Percentiles rank a stretch among this genome's conserved stretches.
Evolutionary conservation across 2,797 vertebrate genomes (phyloP).

Genomic region (Geotria australis): DNA sequence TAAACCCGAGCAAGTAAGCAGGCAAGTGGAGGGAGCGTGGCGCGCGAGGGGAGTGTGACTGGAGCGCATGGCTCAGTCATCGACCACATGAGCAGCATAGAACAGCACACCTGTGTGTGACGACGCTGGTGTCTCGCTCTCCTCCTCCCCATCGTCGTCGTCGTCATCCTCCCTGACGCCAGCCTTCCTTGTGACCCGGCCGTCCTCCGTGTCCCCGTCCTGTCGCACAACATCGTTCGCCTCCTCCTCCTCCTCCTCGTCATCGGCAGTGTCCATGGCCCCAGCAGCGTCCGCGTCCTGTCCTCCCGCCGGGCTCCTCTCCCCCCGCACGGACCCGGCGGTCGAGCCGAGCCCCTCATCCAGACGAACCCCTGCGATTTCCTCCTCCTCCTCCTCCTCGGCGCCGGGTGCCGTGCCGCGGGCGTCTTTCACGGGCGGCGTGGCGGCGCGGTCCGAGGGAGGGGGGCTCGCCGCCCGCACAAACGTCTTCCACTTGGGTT

Average conservation of each 20-base stretch:
- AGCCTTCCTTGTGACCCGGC: constrained; percentile 19
- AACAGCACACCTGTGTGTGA: too few species aligned
- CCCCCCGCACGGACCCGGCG: background rate
- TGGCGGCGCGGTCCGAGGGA: background rate
- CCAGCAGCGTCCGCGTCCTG: too few species aligned
- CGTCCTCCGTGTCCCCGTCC: constrained; percentile 17
- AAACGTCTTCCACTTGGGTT: constrained; percentile 69
- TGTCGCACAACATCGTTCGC: constrained; percentile 17
- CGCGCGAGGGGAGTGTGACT: too few species aligned
- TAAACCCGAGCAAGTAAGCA: too few species aligned
- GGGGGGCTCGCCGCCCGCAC: constrained; percentile 34
- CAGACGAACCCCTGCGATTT: background rate
- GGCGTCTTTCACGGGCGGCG: background rate
- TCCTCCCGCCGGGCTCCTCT: background rate
- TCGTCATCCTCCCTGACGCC: constrained; percentile 21
- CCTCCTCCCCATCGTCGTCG: constrained; percentile 30
- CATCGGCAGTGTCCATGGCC: too few species aligned
- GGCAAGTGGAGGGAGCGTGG: too few species aligned
- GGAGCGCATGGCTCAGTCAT: too few species aligned
- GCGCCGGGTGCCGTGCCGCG: background rate
- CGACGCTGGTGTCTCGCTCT: constrained; percentile 5
- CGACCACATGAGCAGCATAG: too few species aligned
- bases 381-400: background rate
- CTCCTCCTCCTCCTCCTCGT: constrained; percentile 12
- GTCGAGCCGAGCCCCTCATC: background rate